Evolutionary conservation across 1,140 invertebrate genomes (phyloP), one percentile per base, ranked within the genome.

Genomic region (Caenorhabditis brenneri): DNA sequence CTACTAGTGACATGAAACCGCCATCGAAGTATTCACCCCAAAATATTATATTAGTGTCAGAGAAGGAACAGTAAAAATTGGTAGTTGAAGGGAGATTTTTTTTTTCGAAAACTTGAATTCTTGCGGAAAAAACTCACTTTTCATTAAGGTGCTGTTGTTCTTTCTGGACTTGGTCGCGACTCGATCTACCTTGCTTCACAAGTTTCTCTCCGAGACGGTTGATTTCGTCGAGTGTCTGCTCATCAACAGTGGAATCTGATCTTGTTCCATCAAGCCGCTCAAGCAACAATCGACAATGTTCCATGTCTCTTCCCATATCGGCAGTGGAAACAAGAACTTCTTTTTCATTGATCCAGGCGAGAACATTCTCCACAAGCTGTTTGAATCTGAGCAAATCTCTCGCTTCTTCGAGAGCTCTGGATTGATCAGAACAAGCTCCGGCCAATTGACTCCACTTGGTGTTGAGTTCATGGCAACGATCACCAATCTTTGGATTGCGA

Each of bases 321-420:
- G 94, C 95, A 29, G 96, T 95, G 92, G 95, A 94, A 0, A 99
- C 95, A 94, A 99, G 95, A 93, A 96, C 94, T 91, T 98, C 96
- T 91, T 94, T 99, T 87, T 98, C 96, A 84, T 96, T 92, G 74
- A 99, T 97, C 96, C 96, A 98, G 12, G 95, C 94, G 90, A 97
- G 95, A 36, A 98, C 96, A 91, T 96, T 95, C 86, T 98, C 96
- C 49, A 97, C 93, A 90, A 97, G 95, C 90, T 96, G 97, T 90
- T 98, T 97, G 91, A 99, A 99, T 91, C 97, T 95, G 1, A 99
- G 92, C 80, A 99, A 97, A 89, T 98, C 97, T 90, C 97, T 95
- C 0, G 97, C 97, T 91, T 99, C 97, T 91, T 98, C 96, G 6
- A 99, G 91, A 4, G 96, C 97, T 88, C 95, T 94, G 19, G 95